These are phyloP conservation scores for Drosophila arawakana DNA, from an alignment of 1,140 invertebrate species.

Conservation along the genomic window DNA sequence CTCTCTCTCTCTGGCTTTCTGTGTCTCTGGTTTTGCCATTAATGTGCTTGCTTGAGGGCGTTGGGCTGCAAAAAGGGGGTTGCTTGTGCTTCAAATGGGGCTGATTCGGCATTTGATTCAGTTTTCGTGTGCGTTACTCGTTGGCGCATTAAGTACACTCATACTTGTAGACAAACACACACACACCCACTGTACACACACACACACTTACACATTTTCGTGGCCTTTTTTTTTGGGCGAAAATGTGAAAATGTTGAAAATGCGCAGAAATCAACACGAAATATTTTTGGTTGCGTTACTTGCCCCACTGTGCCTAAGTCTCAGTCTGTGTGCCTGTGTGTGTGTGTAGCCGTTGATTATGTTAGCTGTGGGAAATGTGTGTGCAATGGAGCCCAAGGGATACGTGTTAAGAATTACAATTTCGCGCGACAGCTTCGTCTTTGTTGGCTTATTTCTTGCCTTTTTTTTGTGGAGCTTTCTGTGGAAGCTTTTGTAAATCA, in stretches of 20 bases:
- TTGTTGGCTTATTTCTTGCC: background rate
- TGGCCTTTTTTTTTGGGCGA: conserved; percentile 74
- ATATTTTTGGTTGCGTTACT: conserved; percentile 19
- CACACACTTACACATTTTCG: conserved; percentile 41
- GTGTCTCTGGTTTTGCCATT: conserved; percentile 56
- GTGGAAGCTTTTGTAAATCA: background rate
- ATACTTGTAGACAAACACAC: conserved; percentile 16
- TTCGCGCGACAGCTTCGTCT: conserved; percentile 12
- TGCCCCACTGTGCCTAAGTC: background rate
- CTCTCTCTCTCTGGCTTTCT: conserved; percentile 19
- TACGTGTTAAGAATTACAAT: conserved; percentile 35
- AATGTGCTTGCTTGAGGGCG: conserved; percentile 71
- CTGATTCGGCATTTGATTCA: conserved; percentile 56
- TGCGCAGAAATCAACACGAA: conserved; percentile 54
- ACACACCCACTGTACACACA: conserved; percentile 23
- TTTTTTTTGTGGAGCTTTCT: too few species aligned
- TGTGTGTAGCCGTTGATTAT: conserved; percentile 40
- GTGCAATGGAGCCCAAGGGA: conserved; percentile 45
- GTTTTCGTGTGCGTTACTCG: conserved; percentile 65
- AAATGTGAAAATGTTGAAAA: conserved; percentile 75
- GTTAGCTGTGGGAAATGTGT: conserved; percentile 46
- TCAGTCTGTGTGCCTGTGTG: background rate
- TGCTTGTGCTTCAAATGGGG: conserved; percentile 24
- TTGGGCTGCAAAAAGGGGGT: conserved; percentile 24
- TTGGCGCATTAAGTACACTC: conserved; percentile 74